Evolutionary conservation across 1,140 invertebrate species (phyloP).

Genomic region (Plutomurus gul): DNA sequence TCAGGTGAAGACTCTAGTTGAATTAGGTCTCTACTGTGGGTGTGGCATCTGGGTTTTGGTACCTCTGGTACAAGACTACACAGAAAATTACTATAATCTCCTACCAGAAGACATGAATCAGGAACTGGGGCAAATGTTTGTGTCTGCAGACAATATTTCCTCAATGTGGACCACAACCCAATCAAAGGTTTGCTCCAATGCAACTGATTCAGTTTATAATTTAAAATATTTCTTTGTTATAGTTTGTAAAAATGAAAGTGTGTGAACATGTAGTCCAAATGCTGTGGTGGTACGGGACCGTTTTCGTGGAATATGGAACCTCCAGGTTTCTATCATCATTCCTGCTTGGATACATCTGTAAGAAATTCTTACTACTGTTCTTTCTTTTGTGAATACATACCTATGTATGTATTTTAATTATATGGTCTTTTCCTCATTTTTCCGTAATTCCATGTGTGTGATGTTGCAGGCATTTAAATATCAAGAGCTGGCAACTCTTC

Average conservation of each 20-base stretch:
- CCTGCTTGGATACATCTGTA: neutral
- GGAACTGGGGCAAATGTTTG: neutral
- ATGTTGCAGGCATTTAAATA: neutral
- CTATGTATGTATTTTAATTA: neutral
- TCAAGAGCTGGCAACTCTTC: neutral
- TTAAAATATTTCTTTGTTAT: neutral
- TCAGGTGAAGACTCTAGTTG: too few relatives aligned
- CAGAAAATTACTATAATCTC: neutral
- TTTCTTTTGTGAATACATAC: too few relatives aligned
- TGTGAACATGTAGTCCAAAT: neutral
- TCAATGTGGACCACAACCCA: neutral
- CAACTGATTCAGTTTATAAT: neutral
- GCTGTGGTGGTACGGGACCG: neutral
- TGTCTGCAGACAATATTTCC: neutral
- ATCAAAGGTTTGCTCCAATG: neutral
- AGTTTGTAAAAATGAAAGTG: too few relatives aligned
- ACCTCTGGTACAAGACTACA: neutral
- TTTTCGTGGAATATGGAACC: neutral
- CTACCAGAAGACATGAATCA: neutral
- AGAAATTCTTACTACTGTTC: neutral
- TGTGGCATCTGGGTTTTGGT: neutral
- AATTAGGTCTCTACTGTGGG: too few relatives aligned
- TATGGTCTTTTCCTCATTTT: neutral
- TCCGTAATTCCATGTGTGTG: neutral
- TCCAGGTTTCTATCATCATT: neutral